Base-by-base conservation (phyloP, 2,113 vertebrate species). In the Elephas maximus region DNA sequence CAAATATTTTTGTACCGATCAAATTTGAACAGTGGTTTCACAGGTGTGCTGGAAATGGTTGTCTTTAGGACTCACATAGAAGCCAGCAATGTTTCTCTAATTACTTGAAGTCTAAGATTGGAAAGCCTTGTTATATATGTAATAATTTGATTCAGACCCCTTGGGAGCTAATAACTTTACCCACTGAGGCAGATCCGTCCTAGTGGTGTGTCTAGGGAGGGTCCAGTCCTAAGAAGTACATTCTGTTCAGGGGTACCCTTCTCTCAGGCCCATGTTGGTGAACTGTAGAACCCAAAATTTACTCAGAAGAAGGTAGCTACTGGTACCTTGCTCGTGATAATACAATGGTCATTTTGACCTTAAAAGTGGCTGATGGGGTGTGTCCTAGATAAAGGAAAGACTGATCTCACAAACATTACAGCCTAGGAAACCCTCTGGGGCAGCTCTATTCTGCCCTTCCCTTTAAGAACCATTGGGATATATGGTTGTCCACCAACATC, bases 1-100 rank as follows among this genome's bases (percentile, higher is more conserved):
- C 51, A 83, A 90, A 96, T 86, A 63, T 28, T 93, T 93, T 53
- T 94, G 17, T 82, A 51, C 83, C 28, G 26, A 67, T 48, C 41
- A 45, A 53, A 53, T 86, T 76, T 5, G 85, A 21, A n/a, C 44
- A 5, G 62, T 84, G 28, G 5, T 8, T 45, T 80, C 92, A 76
- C 78, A 71, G 71, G 62, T 60, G 45, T 84, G 18, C 62, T 62
- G 23, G n/a, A 44, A 87, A 71, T 91, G 26, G 63, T 88, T 65
- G 20, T 67, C 26, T 76, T 85, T 28, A 37, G 62, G n/a, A 53
- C 63, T 30, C 69, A 65, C 44, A 15, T n/a, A 17, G 95, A 86
- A 84, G n/a, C 14, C 53, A 78, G 78, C 44, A 26, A 2, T 77
- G n/a, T 41, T 91, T 87, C 48, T 86, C 28, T 78, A 30, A 71